Percentiles rank a stretch among this genome's conserved stretches.
These are phyloP conservation scores for Lasiurus cinereus DNA, from an alignment of 2,113 vertebrate species.

Conservation along the genomic window DNA sequence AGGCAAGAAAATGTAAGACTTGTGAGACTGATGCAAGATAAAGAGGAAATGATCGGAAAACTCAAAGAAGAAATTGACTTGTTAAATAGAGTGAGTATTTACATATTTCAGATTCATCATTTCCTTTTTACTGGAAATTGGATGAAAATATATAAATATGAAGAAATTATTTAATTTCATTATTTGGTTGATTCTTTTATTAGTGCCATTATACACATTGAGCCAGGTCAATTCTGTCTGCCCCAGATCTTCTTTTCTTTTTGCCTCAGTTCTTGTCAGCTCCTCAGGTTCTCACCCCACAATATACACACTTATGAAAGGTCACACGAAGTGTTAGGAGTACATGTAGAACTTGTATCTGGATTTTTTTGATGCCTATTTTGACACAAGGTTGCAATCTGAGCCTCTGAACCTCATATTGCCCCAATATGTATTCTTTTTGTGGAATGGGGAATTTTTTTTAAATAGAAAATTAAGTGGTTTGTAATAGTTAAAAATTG, in stretches of 20 bases:
- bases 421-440: conserved; percentile 9
- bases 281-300: background rate
- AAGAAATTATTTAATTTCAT: background rate
- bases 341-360: background rate
- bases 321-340: background rate
- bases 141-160: background rate
- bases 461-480: background rate
- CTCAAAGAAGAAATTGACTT: conserved; percentile 98
- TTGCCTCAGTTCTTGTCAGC: background rate
- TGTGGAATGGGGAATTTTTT: background rate
- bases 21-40: conserved; percentile 93
- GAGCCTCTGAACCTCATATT: background rate
- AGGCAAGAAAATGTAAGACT: conserved; percentile 93
- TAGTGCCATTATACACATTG: background rate
- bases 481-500: conserved; percentile 45
- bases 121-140: background rate
- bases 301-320: background rate
- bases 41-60: conserved; percentile 95
- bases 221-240: background rate
- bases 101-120: background rate
- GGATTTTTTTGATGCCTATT: background rate
- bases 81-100: conserved; percentile 95
- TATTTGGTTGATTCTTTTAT: conserved; percentile 3
- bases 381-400: background rate
- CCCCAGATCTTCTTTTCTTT: background rate